Conservation (phyloP, 2,888 invertebrate species). For the Leuctra nigra region DNA sequence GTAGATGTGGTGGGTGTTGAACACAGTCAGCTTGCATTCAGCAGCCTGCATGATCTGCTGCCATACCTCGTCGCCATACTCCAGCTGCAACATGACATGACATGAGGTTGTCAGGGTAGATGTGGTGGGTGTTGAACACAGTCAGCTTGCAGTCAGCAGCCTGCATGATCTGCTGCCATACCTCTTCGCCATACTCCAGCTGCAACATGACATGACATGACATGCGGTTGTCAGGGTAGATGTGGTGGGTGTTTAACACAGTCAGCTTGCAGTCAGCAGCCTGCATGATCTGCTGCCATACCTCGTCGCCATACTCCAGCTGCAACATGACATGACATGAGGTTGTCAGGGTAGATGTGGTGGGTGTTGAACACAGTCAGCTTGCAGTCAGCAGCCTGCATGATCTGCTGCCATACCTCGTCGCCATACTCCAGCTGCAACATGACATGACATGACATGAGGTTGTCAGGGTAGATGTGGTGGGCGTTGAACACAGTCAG, state of each 20-base stretch:
- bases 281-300: slow-evolving; percentile 66
- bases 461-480: slow-evolving; percentile 71
- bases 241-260: slow-evolving; percentile 74
- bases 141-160: slow-evolving; percentile 64
- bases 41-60: slow-evolving; percentile 60
- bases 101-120: slow-evolving; percentile 77
- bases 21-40: slow-evolving; percentile 64
- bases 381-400: slow-evolving; percentile 63
- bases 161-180: slow-evolving; percentile 66
- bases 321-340: slow-evolving; percentile 74
- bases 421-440: slow-evolving; percentile 72
- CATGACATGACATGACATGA: slow-evolving; percentile 53
- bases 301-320: slow-evolving; percentile 74
- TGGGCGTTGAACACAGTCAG: slow-evolving; percentile 73
- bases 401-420: slow-evolving; percentile 65
- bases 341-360: slow-evolving; percentile 71
- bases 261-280: slow-evolving; percentile 64
- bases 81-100: slow-evolving; percentile 69
- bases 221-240: slow-evolving; percentile 77
- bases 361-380: slow-evolving; percentile 73
- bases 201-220: slow-evolving; percentile 42
- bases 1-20: slow-evolving; percentile 76
- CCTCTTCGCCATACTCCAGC: slow-evolving; percentile 73
- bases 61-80: slow-evolving; percentile 79
- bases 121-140: slow-evolving; percentile 74